Base-by-base conservation (phyloP, 1,140 invertebrate genomes). In the Nasonia vitripennis region DNA sequence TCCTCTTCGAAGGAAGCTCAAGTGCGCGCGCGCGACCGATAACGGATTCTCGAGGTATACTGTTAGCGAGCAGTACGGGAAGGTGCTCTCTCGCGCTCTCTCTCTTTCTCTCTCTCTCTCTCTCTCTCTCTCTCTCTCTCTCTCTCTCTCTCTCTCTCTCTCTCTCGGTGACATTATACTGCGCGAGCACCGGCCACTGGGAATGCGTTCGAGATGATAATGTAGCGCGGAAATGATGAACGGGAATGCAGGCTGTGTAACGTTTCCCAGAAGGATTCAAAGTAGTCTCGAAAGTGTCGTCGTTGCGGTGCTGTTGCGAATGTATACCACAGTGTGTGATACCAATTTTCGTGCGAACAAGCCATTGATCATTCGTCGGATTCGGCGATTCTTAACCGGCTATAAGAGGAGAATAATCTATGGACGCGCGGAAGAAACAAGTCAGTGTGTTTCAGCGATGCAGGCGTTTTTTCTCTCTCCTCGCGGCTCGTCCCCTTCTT, bases 1-100 rank as follows among this genome's bases (percentile, higher is more conserved):
- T 20, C 5, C 55, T 62, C 55, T 20, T 6, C 83, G 85, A 77
- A 86, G 85, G 85, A 87, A 89, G 90, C 87, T 86, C 87, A 83
- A 78, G 84, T 82, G 81, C 88, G 87, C 85, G 86, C 87, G 55
- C 85, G 87, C 87, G 71, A 23, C 37, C 86, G 88, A 88, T 92
- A 92, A 91, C 91, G 91, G 92, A 91, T 90, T 90, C 90, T 88
- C 71, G 75, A 79, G 62, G 83, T 90, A 88, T 92, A 92, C 91
- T 92, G 90, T 92, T 92, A 91, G 88, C 88, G 89, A 87, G 89
- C 89, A 87, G 86, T 3, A 86, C 86, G 88, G 89, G 85, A 88
- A 87, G 77, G 87, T 55, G 78, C 51, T 62, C 71, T 48, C 34
- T 62, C 71, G 34, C 48, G 5, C 37, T 41, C 37, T 41, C 37